phyloP scores from a whole-genome alignment of 2,888 invertebrate species.

The Thereva unica region DNA sequence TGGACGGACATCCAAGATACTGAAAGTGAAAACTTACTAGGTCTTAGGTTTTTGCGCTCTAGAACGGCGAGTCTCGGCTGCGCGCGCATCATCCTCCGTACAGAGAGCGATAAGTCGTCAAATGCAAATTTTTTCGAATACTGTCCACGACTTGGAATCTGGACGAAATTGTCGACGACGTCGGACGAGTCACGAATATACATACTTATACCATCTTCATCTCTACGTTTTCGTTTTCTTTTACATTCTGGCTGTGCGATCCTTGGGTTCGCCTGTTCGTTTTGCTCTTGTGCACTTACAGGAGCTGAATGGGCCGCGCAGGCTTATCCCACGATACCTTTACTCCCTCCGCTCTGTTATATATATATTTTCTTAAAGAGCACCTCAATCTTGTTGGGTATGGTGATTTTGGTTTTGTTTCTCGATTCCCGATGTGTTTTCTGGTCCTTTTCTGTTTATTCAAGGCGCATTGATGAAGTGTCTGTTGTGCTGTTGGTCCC shows the following conservation, averaged over 20 bases:
- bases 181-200: conserved; percentile 30
- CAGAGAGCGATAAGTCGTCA: conserved; percentile 24
- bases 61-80: background rate
- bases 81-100: conserved; percentile 11
- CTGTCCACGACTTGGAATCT: conserved; percentile 24
- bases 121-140: conserved; percentile 33
- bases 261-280: conserved; percentile 23
- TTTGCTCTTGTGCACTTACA: conserved; percentile 2
- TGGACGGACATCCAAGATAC: background rate
- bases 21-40: no score
- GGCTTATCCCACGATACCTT: conserved; percentile 29
- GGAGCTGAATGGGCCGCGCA: conserved; percentile 10
- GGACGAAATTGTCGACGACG: conserved; percentile 26
- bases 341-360: no score
- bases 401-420: conserved; percentile 3
- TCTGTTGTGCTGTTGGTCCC: conserved; percentile 32
- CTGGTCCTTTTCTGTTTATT: conserved; percentile 26
- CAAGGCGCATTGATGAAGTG: conserved; percentile 25
- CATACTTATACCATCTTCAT: conserved; percentile 21
- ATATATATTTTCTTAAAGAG: no score
- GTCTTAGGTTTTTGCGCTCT: no score
- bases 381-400: no score
- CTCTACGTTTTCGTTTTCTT: no score
- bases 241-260: conserved; percentile 15
- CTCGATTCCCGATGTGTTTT: background rate